Conservation (phyloP, 2,888 invertebrate genomes). For the Drosophila meridiana region DNA sequence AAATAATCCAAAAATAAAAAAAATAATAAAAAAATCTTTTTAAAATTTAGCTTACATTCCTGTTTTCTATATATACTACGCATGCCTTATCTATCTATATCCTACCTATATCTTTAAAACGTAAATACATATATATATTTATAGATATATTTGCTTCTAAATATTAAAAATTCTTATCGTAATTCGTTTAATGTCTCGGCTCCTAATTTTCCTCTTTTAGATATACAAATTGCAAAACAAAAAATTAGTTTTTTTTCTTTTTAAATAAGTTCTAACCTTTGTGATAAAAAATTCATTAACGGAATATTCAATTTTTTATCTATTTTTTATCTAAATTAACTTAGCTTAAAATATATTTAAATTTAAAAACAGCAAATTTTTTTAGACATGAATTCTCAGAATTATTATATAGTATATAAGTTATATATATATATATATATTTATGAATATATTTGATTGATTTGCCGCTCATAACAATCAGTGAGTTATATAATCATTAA, state of each 20-base stretch:
- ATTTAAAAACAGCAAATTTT: neutral
- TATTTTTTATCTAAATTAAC: neutral
- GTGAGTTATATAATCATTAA: slow-evolving; percentile 20
- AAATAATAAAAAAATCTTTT: no score
- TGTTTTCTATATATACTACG: neutral
- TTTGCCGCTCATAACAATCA: slow-evolving; percentile 1
- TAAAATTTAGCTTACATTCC: neutral
- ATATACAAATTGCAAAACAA: slow-evolving; percentile 5
- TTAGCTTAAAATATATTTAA: neutral
- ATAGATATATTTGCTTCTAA: neutral
- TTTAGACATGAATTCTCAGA: neutral
- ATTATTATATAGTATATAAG: neutral
- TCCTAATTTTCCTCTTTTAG: neutral
- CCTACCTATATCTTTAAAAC: slow-evolving; percentile 8
- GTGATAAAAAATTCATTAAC: neutral
- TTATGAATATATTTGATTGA: neutral
- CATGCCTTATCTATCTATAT: neutral
- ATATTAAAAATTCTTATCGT: slow-evolving; percentile 20
- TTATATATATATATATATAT: neutral
- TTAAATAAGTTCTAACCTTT: neutral
- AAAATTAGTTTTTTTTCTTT: neutral
- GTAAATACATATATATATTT: neutral
- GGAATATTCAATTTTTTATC: neutral
- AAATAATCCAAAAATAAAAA: no score
- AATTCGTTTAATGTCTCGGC: neutral